phyloP scores from a whole-genome alignment of 2,888 invertebrate species.

The Ophraella communa region DNA sequence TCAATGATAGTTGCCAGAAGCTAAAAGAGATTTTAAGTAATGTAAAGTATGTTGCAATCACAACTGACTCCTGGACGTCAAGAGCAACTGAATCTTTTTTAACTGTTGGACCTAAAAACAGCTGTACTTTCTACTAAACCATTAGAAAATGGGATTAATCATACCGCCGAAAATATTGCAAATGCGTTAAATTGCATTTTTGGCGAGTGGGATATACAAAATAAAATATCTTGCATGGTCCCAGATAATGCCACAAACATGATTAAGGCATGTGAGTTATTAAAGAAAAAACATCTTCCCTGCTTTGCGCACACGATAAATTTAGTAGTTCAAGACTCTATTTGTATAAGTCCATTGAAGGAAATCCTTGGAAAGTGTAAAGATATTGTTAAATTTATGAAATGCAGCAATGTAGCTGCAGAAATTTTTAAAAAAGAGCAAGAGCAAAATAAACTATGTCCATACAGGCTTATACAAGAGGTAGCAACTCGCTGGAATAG shows the following conservation, averaged over 20 bases:
- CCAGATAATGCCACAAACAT: constrained; percentile 11
- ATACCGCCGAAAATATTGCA: constrained; percentile 11
- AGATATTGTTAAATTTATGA: no score
- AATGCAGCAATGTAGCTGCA: no score
- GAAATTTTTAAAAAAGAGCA: no score
- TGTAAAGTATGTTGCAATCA: constrained; percentile 28
- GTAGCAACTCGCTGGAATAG: neutral
- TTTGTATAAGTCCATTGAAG: no score
- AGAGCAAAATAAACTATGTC: no score
- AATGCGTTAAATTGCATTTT: constrained; percentile 1
- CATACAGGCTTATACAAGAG: neutral
- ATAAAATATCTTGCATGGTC: constrained; percentile 13
- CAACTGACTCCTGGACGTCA: constrained; percentile 26
- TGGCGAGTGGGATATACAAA: neutral
- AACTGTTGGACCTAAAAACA: constrained; percentile 24
- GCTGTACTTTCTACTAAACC: constrained; percentile 30
- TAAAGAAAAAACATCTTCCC: neutral
- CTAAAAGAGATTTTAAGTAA: neutral
- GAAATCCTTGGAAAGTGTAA: no score
- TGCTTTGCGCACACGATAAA: no score
- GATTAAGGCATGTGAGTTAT: constrained; percentile 7
- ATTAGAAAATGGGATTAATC: neutral
- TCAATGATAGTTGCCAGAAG: neutral
- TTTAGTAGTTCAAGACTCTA: no score
- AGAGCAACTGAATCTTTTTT: constrained; percentile 26